Evolutionary conservation across 2,888 invertebrate species (phyloP).

Genomic region (Apocheima hispidaria): DNA sequence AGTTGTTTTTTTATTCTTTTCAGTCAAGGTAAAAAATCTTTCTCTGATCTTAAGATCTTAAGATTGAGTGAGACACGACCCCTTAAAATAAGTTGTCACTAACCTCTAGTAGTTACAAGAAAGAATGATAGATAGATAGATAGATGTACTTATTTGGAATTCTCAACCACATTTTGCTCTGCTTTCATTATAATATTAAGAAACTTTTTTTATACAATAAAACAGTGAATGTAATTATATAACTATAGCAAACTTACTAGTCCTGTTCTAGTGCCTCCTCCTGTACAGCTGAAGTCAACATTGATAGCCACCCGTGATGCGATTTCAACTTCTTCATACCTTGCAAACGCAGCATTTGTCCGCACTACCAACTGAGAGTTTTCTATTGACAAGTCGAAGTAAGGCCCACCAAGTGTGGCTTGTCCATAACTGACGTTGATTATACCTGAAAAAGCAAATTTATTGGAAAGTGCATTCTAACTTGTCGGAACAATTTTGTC

Average conservation of each 20-base stretch:
- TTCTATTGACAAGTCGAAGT: slow-evolving; percentile 52
- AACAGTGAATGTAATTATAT: not conserved
- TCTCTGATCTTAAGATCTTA: too few relatives aligned
- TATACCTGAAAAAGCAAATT: slow-evolving; percentile 64
- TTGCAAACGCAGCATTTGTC: slow-evolving; percentile 58
- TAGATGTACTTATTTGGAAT: too few relatives aligned
- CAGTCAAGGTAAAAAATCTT: too few relatives aligned
- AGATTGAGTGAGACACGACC: too few relatives aligned
- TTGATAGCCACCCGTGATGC: slow-evolving; percentile 52
- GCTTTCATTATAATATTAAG: too few relatives aligned
- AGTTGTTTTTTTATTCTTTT: too few relatives aligned
- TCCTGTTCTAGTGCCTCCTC: slow-evolving; percentile 43
- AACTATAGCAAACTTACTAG: not conserved
- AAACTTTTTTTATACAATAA: not conserved
- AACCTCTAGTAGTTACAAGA: too few relatives aligned
- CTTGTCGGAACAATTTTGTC: too few relatives aligned
- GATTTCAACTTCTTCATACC: slow-evolving; percentile 74
- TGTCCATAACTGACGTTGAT: slow-evolving; percentile 48
- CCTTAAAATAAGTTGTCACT: too few relatives aligned
- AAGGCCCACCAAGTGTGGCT: slow-evolving; percentile 60
- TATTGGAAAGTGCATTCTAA: too few relatives aligned
- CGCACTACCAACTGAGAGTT: slow-evolving; percentile 57
- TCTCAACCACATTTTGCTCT: too few relatives aligned
- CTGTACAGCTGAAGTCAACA: slow-evolving; percentile 61
- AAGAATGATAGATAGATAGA: too few relatives aligned